Conservation (phyloP, 1,140 invertebrate species). For the Drosophila truncata region DNA sequence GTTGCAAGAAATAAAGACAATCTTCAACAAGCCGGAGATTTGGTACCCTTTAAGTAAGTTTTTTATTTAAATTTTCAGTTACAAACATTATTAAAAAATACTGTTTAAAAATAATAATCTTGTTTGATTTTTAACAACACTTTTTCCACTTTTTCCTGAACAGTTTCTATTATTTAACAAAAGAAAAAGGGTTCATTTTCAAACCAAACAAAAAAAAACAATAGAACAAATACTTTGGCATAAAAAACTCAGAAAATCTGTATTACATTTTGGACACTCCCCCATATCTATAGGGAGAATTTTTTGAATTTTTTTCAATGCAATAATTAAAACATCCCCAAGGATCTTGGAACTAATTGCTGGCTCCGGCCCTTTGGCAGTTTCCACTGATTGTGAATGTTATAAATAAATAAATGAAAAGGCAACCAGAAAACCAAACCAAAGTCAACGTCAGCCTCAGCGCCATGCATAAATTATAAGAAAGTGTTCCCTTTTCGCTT, state of each 20-base stretch:
- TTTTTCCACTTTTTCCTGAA: too few relatives aligned
- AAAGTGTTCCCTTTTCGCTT: not conserved
- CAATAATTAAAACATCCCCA: slow-evolving; percentile 19
- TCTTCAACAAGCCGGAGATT: not conserved
- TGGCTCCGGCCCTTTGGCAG: slow-evolving; percentile 3
- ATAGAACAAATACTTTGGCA: not conserved
- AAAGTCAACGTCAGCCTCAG: slow-evolving; percentile 16
- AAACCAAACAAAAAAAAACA: not conserved
- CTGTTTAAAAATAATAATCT: too few relatives aligned
- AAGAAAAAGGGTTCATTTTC: not conserved
- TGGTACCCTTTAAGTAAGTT: not conserved
- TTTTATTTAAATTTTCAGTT: not conserved
- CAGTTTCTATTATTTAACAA: too few relatives aligned
- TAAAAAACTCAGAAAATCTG: not conserved
- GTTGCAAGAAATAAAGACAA: not conserved
- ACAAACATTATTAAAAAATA: too few relatives aligned
- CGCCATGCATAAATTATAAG: slow-evolving; percentile 10
- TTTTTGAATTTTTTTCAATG: not conserved
- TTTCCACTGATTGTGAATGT: slow-evolving; percentile 16
- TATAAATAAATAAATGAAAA: slow-evolving; percentile 14
- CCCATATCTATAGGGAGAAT: not conserved
- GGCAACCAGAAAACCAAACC: slow-evolving; percentile 15
- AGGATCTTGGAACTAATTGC: slow-evolving; percentile 13
- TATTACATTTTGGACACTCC: not conserved
- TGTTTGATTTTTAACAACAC: too few relatives aligned